A percentile compares a stretch with the other conserved stretches of the same genome.
Conservation (phyloP, 2,888 invertebrate species). For the Ophioninae sp. region DNA sequence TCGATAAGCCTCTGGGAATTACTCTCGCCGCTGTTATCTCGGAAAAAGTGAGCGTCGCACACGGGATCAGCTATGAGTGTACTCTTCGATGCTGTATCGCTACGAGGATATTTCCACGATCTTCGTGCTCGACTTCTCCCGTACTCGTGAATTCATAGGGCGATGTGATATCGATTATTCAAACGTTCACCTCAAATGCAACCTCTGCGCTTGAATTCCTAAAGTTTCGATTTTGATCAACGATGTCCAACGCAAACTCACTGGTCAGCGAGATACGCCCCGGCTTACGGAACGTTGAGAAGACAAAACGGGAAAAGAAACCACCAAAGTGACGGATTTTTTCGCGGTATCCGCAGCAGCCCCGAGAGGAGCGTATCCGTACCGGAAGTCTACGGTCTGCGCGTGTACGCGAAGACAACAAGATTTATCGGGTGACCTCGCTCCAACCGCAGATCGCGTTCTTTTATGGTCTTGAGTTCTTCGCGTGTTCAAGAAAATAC, state of each 20-base stretch:
- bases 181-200: too few relatives aligned
- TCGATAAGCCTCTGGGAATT: conserved; percentile 14
- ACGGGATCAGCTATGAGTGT: not conserved
- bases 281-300: too few relatives aligned
- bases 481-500: not conserved
- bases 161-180: too few relatives aligned
- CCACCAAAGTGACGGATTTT: conserved; percentile 32
- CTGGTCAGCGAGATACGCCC: too few relatives aligned
- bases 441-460: conserved; percentile 66
- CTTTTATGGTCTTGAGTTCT: conserved; percentile 10
- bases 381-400: conserved; percentile 71
- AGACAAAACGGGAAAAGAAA: not conserved
- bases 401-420: conserved; percentile 67
- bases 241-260: too few relatives aligned
- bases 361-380: conserved; percentile 64
- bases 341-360: conserved; percentile 47
- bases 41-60: conserved; percentile 16
- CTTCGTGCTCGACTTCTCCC: too few relatives aligned
- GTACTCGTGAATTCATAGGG: too few relatives aligned
- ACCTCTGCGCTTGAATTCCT: too few relatives aligned
- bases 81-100: not conserved
- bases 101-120: not conserved
- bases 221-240: too few relatives aligned
- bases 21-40: not conserved
- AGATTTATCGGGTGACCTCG: conserved; percentile 73